Percentiles rank a stretch among this genome's conserved stretches.
phyloP scores from a whole-genome alignment of 2,888 invertebrate species.

The Alcis repandata region DNA sequence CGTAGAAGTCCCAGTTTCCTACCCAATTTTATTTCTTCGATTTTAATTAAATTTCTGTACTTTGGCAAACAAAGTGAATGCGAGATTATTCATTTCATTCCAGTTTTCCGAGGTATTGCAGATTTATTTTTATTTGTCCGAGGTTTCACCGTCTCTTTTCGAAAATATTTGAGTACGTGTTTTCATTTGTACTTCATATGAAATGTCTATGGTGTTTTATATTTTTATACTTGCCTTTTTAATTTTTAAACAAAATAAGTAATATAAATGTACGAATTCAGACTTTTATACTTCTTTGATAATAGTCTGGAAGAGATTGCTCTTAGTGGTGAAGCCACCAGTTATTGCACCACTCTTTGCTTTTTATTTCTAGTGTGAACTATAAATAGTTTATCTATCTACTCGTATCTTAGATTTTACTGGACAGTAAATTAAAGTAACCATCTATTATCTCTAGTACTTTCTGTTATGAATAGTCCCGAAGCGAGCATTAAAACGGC shows the following conservation, averaged over 20 bases:
- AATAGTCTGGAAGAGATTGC: no score
- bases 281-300: no score
- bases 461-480: slow-evolving; percentile 3
- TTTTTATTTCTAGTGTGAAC: no score
- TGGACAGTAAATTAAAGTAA: not conserved
- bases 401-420: no score
- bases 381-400: no score
- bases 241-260: no score
- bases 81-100: slow-evolving; percentile 9
- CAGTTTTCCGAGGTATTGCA: slow-evolving; percentile 2
- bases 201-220: not conserved
- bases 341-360: no score
- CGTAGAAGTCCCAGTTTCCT: no score
- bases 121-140: slow-evolving; percentile 12
- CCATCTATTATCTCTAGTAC: not conserved
- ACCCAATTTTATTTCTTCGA: slow-evolving; percentile 23
- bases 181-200: not conserved
- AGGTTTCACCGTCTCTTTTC: not conserved
- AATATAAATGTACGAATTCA: no score
- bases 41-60: slow-evolving; percentile 29
- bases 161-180: not conserved
- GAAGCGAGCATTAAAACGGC: slow-evolving; percentile 19
- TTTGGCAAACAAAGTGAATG: slow-evolving; percentile 15
- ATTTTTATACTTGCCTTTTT: no score
- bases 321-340: no score